Conservation (phyloP, 2,888 invertebrate genomes). For the Papilio protenor region DNA sequence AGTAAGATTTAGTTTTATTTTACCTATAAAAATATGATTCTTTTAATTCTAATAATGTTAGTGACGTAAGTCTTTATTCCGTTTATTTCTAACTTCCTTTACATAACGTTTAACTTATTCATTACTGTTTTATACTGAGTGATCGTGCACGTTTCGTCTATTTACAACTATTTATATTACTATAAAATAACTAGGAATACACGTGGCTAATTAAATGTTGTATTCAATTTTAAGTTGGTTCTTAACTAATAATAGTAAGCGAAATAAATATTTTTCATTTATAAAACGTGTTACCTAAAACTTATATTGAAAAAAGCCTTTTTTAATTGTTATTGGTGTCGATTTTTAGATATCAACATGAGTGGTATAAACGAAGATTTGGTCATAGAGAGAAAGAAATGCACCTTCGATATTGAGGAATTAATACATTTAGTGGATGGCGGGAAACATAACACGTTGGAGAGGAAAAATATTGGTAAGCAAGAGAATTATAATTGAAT, state of each 20-base stretch:
- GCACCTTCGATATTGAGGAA: constrained; percentile 88
- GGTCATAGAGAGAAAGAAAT: constrained; percentile 87
- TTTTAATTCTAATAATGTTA: too few relatives aligned
- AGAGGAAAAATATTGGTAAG: constrained; percentile 81
- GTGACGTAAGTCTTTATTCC: too few relatives aligned
- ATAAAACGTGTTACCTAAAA: background rate
- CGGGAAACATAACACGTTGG: constrained; percentile 86
- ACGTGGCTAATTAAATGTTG: background rate
- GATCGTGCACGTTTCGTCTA: background rate
- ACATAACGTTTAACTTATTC: too few relatives aligned
- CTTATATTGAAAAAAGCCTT: background rate
- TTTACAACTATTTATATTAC: background rate
- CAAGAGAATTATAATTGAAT: too few relatives aligned
- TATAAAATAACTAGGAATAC: background rate
- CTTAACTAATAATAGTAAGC: background rate
- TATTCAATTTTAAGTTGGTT: background rate
- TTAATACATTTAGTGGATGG: constrained; percentile 90
- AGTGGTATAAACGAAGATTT: constrained; percentile 86
- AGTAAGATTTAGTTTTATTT: too few relatives aligned
- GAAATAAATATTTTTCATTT: background rate
- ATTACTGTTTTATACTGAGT: background rate
- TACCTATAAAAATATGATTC: too few relatives aligned
- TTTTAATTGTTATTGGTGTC: background rate
- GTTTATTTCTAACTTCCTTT: too few relatives aligned
- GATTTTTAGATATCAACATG: constrained; percentile 50